phyloP scores from a whole-genome alignment of 2,797 vertebrate species.

The Aratinga solstitialis region DNA sequence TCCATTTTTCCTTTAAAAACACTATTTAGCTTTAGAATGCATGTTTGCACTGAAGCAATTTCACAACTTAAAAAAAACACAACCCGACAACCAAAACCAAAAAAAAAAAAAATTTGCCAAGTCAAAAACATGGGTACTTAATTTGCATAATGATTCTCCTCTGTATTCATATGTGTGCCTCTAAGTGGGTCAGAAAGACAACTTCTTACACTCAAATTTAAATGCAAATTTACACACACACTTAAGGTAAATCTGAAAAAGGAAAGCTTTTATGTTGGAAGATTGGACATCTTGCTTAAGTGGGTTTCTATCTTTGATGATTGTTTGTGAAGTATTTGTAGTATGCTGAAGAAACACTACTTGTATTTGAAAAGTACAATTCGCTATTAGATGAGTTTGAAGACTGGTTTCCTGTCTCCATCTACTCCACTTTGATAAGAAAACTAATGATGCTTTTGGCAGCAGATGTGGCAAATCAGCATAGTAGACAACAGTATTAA shows the following conservation, averaged over 20 bases:
- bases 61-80: background rate
- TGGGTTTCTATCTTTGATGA: background rate
- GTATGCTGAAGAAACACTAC: background rate
- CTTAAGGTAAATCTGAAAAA: background rate
- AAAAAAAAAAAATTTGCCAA: background rate
- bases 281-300: background rate
- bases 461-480: conserved; percentile 5
- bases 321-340: conserved; percentile 35
- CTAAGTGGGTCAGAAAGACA: background rate
- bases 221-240: background rate
- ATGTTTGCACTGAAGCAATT: background rate
- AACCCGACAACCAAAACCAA: background rate
- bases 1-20: background rate
- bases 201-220: background rate
- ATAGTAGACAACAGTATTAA: conserved; percentile 1
- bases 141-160: background rate
- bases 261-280: background rate
- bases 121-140: background rate
- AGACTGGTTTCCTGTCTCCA: conserved; percentile 24
- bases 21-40: background rate
- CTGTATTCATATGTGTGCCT: background rate
- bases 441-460: conserved; percentile 32
- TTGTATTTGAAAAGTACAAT: conserved; percentile 13
- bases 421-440: conserved; percentile 1
- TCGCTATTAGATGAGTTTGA: background rate